Evolutionary conservation across 2,113 vertebrate genomes (phyloP), one percentile per base, ranked within the genome.

Genomic region (Octodon degus): DNA sequence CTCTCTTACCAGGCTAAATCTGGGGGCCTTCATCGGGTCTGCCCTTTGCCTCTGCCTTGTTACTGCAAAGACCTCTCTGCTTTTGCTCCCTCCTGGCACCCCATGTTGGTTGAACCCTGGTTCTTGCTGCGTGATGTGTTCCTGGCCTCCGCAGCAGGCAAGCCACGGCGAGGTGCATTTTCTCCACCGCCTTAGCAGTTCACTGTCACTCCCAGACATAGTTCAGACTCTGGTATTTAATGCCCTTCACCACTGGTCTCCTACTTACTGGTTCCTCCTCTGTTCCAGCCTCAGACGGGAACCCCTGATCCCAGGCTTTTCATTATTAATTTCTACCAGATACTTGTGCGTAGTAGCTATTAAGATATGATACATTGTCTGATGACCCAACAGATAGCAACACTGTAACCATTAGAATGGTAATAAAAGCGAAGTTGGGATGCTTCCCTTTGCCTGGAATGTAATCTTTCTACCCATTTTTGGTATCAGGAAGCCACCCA

Each of bases 371-470:
- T 0, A 7, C 5, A 20, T 2, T 3, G 1, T 50, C 5, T 0
- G 43, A 4, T 3, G 40, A 40, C 11, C 1, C 10, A 11, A 1
- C 14, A 53, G 72, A 22, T 0, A 5, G 25, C n/a, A 1, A 3
- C 0, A 1, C 2, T 1, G 4, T 9, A 12, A 5, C 47, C 12
- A 2, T 37, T 5, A 1, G 1, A 11, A 6, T 10, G 16, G 22
- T 47, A 3, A 4, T 0, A 20, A 19, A 25, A 43, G 1, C 7
- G 7, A 8, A 10, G 27, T n/a, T 50, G 30, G 6, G n/a, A 0
- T 30, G 14, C 2, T 60, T 24, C 37, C 34, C 34, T 30, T 30
- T 5, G 37, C n/a, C 89, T 10, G n/a, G 8, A n/a, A 22, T 14
- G 27, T 34, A n/a, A 43, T n/a, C n/a, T 93, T 80, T 55, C 58